phyloP scores from a whole-genome alignment of 2,113 vertebrate species.

The Pelodiscus sinensis region DNA sequence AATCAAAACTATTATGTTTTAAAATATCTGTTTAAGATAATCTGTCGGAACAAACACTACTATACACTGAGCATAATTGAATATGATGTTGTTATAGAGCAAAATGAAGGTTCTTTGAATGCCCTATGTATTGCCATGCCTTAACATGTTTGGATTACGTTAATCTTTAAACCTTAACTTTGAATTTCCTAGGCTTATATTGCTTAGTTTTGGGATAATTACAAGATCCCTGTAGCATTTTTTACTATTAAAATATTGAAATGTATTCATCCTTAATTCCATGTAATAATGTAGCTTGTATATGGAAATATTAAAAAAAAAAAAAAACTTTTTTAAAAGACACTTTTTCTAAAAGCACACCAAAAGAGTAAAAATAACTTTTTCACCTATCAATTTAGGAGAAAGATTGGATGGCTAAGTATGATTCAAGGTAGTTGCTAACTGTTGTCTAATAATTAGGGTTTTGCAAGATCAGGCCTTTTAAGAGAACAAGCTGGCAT shows the following conservation, averaged over 20 bases:
- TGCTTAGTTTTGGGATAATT: background rate
- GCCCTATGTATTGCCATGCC: accelerated
- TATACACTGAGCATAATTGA: background rate
- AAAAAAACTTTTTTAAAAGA: too few species aligned
- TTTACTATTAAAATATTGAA: background rate
- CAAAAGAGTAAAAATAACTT: too few species aligned
- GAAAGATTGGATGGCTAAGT: too few species aligned
- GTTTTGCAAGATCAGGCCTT: background rate
- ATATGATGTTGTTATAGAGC: background rate
- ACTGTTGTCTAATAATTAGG: background rate
- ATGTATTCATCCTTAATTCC: background rate
- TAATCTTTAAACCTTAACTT: background rate
- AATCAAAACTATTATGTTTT: background rate
- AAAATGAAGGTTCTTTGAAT: background rate
- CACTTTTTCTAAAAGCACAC: too few species aligned
- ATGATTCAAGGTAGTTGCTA: too few species aligned
- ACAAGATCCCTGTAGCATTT: background rate
- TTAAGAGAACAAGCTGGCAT: background rate
- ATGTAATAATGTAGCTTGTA: background rate
- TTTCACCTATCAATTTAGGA: too few species aligned
- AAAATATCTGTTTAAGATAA: background rate
- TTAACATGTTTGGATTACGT: background rate
- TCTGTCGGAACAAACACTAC: background rate
- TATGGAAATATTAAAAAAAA: background rate
- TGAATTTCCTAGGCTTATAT: background rate